phyloP scores from a whole-genome alignment of 2,797 vertebrate species.

The Acrocephalus scirpaceus region DNA sequence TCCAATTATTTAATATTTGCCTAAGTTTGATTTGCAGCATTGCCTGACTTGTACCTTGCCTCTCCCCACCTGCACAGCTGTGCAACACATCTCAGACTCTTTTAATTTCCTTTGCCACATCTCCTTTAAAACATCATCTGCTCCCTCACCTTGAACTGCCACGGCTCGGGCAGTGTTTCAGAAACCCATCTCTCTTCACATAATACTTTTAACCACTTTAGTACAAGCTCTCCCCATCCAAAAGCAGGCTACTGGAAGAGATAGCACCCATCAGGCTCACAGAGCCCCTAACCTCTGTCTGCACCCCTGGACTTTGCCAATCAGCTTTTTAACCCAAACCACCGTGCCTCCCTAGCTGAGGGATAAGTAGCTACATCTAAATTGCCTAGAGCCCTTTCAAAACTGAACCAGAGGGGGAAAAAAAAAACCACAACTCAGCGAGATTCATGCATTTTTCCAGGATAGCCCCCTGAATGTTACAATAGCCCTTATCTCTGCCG shows the following conservation, averaged over 20 bases:
- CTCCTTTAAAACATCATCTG: conserved; percentile 4
- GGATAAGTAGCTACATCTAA: conserved; percentile 23
- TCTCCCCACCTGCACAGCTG: background rate
- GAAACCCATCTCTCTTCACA: background rate
- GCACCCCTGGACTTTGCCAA: background rate
- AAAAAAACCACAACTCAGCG: background rate
- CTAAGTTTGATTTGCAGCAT: background rate
- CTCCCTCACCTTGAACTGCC: background rate
- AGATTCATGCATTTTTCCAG: conserved; percentile 29
- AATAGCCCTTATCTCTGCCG: conserved; percentile 38
- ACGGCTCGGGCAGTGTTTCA: background rate
- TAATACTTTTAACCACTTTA: background rate
- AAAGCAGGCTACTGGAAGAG: background rate
- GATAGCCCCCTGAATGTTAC: conserved; percentile 3
- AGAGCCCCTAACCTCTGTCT: background rate
- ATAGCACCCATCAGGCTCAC: background rate
- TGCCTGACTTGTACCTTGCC: background rate
- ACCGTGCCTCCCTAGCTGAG: background rate
- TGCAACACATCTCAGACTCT: background rate
- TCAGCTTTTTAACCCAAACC: background rate
- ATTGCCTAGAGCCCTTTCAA: background rate
- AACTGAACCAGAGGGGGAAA: fast-evolving
- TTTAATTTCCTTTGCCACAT: background rate
- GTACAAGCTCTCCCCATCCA: background rate
- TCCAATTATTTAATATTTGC: background rate